A percentile compares a stretch with the other conserved stretches of the same genome.
Conservation (phyloP, 2,113 vertebrate genomes). For the Alligator mississippiensis region DNA sequence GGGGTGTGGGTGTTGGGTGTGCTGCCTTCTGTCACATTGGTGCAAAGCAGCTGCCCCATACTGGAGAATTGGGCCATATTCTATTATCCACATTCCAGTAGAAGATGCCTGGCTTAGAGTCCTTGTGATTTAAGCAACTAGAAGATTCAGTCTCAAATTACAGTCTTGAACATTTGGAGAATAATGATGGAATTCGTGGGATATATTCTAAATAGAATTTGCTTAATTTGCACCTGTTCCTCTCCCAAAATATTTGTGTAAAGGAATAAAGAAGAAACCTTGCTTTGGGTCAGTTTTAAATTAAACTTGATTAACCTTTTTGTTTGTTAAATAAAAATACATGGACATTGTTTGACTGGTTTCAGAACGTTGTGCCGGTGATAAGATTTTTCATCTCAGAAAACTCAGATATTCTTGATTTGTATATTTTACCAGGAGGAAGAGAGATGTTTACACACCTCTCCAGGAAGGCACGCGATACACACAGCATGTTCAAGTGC, state of each 20-base stretch:
- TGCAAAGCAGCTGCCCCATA: background rate
- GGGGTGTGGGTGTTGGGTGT: background rate
- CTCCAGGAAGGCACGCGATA: background rate
- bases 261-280: background rate
- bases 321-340: background rate
- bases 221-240: background rate
- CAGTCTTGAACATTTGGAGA: conserved; percentile 25
- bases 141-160: conserved; percentile 16
- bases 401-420: background rate
- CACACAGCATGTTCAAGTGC: accelerated
- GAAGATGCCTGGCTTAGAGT: background rate
- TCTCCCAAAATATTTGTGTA: background rate
- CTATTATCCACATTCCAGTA: no score
- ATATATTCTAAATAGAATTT: background rate
- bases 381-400: background rate
- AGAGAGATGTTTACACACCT: no score
- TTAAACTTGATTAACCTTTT: background rate
- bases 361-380: background rate
- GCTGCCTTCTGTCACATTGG: background rate
- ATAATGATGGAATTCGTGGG: conserved; percentile 29
- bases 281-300: background rate
- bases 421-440: background rate
- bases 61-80: background rate
- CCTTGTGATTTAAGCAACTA: conserved; percentile 22
- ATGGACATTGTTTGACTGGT: background rate